phyloP scores from a whole-genome alignment of 2,888 invertebrate species.

The Napeogenes inachia region DNA sequence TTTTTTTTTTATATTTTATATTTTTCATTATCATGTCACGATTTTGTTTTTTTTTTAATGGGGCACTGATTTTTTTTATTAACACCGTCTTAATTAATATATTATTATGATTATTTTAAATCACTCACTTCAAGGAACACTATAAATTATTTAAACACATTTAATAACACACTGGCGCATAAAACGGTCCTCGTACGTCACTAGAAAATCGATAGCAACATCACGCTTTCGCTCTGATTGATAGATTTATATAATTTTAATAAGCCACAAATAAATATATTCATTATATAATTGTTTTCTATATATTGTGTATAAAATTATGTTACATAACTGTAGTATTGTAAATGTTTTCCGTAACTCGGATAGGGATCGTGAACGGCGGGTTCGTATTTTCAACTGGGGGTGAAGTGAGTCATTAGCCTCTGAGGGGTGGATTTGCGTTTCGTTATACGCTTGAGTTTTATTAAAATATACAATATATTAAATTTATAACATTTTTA shows the following conservation, averaged over 20 bases:
- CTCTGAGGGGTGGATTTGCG: constrained; percentile 60
- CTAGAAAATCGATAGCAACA: constrained; percentile 67
- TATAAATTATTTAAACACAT: constrained; percentile 45
- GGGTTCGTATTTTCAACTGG: constrained; percentile 45
- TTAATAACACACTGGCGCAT: constrained; percentile 64
- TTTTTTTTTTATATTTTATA: constrained; percentile 1
- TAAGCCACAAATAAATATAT: constrained; percentile 8
- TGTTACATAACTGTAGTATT: constrained; percentile 63
- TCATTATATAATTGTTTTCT: background rate
- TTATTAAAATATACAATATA: background rate
- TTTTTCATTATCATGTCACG: background rate
- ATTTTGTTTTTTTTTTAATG: constrained; percentile 16
- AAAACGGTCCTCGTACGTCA: constrained; percentile 56
- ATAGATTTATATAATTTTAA: constrained; percentile 9
- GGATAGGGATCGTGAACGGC: constrained; percentile 52
- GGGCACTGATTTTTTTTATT: constrained; percentile 20
- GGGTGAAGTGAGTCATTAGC: constrained; percentile 66
- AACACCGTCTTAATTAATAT: background rate
- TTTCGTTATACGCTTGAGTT: constrained; percentile 49
- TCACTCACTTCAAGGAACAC: constrained; percentile 32
- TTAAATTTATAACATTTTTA: background rate
- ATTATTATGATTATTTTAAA: background rate
- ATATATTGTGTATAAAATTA: constrained; percentile 21
- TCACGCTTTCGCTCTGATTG: constrained; percentile 29
- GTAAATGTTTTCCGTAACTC: constrained; percentile 58